These are phyloP conservation scores for Psilopsiagon aymara DNA, from an alignment of 2,113 vertebrate genomes.

Conservation along the genomic window DNA sequence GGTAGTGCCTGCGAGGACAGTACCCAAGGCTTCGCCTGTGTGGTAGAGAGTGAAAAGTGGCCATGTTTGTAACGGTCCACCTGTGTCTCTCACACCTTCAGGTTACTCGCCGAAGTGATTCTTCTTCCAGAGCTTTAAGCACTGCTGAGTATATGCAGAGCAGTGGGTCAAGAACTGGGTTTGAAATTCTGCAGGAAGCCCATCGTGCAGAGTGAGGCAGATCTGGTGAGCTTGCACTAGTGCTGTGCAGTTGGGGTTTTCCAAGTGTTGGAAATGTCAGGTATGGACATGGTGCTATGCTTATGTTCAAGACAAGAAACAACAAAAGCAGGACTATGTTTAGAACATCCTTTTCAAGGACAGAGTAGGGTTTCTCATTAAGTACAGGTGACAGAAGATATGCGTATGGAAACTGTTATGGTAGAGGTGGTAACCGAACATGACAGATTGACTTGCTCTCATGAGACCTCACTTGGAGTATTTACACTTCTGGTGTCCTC, in stretches of 20 bases:
- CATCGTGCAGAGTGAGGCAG: rapidly evolving
- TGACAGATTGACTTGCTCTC: neutral
- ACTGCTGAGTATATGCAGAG: rapidly evolving
- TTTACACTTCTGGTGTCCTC: no score
- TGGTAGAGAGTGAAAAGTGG: neutral
- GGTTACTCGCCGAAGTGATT: rapidly evolving
- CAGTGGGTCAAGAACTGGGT: rapidly evolving
- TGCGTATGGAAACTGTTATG: neutral
- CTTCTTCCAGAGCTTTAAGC: neutral
- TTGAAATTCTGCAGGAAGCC: neutral
- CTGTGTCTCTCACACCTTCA: neutral
- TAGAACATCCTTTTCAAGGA: neutral
- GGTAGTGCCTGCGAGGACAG: neutral
- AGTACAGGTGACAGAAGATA: neutral
- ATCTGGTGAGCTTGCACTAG: neutral
- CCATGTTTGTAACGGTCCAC: rapidly evolving
- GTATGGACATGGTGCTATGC: rapidly evolving
- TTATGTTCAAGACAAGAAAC: neutral
- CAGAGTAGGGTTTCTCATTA: neutral
- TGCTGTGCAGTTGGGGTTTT: neutral
- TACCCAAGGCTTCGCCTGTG: neutral
- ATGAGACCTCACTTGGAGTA: no score
- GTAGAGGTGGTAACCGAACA: neutral
- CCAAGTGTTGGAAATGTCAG: neutral
- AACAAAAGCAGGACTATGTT: neutral